These are phyloP conservation scores for Stenolophus ochropezus DNA, from an alignment of 2,888 invertebrate species.

Conservation along the genomic window DNA sequence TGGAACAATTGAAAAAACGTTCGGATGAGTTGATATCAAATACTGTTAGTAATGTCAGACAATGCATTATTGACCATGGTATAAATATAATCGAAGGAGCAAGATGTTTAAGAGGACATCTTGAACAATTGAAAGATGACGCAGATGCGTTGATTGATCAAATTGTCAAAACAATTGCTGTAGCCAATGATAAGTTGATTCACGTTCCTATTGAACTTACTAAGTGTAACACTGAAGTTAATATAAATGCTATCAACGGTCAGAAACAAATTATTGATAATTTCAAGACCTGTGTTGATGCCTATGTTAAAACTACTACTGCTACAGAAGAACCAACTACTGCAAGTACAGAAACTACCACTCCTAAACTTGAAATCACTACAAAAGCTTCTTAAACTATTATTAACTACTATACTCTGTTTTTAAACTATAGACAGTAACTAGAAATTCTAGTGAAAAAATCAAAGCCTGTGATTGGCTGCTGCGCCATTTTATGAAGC, in stretches of 20 bases:
- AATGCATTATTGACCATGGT: slow-evolving; percentile 36
- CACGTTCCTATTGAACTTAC: neutral
- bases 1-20: neutral
- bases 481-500: too few species aligned
- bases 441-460: too few species aligned
- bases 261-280: slow-evolving; percentile 9
- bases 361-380: neutral
- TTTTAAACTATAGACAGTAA: too few species aligned
- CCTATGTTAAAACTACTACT: neutral
- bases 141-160: slow-evolving; percentile 12
- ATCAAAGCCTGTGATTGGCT: too few species aligned
- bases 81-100: slow-evolving; percentile 42
- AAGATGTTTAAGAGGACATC: slow-evolving; percentile 20
- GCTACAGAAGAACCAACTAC: neutral
- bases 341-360: neutral
- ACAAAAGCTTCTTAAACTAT: neutral
- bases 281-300: slow-evolving; percentile 12
- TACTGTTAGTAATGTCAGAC: neutral
- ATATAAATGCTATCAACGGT: neutral
- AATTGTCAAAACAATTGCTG: slow-evolving; percentile 16
- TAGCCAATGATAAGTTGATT: neutral
- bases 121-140: neutral
- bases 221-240: slow-evolving; percentile 2
- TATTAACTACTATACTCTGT: too few species aligned
- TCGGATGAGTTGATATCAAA: neutral